Evolutionary conservation across 2,888 invertebrate genomes (phyloP).

Genomic region (Cosmorhoe ocellata): DNA sequence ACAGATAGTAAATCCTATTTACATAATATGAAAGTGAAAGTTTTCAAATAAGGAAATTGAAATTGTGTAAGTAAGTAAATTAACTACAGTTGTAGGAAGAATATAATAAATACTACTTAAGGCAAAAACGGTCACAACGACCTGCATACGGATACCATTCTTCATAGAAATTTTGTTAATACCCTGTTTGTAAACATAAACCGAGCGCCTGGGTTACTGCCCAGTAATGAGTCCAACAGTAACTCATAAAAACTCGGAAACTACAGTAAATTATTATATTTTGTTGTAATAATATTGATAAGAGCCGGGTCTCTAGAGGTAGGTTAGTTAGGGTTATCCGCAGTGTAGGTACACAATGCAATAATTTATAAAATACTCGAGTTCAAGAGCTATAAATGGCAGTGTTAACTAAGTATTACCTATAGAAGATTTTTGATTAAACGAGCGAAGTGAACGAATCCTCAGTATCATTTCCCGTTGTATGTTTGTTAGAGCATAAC

Average conservation of each 20-base stretch:
- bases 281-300: slow-evolving; percentile 33
- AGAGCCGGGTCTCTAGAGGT: slow-evolving; percentile 41
- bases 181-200: background rate
- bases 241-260: slow-evolving; percentile 47
- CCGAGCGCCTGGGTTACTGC: slow-evolving; percentile 22
- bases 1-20: too few relatives aligned
- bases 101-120: too few relatives aligned
- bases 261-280: slow-evolving; percentile 40
- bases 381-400: slow-evolving; percentile 8
- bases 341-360: slow-evolving; percentile 31
- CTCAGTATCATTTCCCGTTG: too few relatives aligned
- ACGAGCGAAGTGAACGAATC: too few relatives aligned
- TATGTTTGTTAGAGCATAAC: too few relatives aligned
- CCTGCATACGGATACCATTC: background rate
- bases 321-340: slow-evolving; percentile 52
- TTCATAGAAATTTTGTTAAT: background rate
- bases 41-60: too few relatives aligned
- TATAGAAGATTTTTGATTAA: too few relatives aligned
- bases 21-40: too few relatives aligned
- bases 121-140: background rate
- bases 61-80: too few relatives aligned
- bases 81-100: background rate
- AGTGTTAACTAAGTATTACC: background rate
- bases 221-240: slow-evolving; percentile 38
- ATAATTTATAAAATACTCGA: slow-evolving; percentile 22